Percentiles rank a stretch among this genome's conserved stretches.
phyloP scores from a whole-genome alignment of 1,140 invertebrate species.

The Leptinotarsa undecemlineata region DNA sequence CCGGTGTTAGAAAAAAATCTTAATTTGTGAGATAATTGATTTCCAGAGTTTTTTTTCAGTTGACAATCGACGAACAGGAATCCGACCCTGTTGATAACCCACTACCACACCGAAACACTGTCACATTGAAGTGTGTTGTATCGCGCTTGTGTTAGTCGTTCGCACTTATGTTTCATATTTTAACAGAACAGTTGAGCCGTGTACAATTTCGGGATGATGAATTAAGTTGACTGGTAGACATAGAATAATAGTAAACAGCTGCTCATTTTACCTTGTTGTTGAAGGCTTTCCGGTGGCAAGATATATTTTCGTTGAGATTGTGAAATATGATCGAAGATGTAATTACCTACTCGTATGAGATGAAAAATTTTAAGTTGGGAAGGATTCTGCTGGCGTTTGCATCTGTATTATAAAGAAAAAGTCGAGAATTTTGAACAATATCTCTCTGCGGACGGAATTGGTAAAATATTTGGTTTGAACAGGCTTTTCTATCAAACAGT shows the following conservation, averaged over 20 bases:
- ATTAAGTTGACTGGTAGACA: constrained; percentile 37
- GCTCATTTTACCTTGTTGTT: constrained; percentile 33
- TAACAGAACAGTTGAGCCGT: constrained; percentile 40
- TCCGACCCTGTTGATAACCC: constrained; percentile 15
- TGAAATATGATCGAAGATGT: constrained; percentile 12
- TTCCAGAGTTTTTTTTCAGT: no score
- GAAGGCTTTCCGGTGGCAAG: constrained; percentile 33
- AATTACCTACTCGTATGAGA: no score
- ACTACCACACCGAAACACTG: constrained; percentile 31
- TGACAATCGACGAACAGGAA: not conserved
- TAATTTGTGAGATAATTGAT: no score
- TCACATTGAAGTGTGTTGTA: constrained; percentile 36
- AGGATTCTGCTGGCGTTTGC: no score
- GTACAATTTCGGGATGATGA: constrained; percentile 38
- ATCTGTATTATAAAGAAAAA: no score
- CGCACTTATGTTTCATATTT: constrained; percentile 44
- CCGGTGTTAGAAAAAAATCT: no score
- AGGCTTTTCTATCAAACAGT: no score
- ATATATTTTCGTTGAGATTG: constrained; percentile 27
- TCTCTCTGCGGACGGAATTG: no score
- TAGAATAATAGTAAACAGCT: constrained; percentile 43
- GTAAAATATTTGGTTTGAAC: no score
- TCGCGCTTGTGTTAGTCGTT: constrained; percentile 38
- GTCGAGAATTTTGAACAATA: no score
- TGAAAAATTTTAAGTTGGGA: no score